Conservation (phyloP, 30 jellyfish, hydroid and myxozoan species). For the Aurelia sp. region DNA sequence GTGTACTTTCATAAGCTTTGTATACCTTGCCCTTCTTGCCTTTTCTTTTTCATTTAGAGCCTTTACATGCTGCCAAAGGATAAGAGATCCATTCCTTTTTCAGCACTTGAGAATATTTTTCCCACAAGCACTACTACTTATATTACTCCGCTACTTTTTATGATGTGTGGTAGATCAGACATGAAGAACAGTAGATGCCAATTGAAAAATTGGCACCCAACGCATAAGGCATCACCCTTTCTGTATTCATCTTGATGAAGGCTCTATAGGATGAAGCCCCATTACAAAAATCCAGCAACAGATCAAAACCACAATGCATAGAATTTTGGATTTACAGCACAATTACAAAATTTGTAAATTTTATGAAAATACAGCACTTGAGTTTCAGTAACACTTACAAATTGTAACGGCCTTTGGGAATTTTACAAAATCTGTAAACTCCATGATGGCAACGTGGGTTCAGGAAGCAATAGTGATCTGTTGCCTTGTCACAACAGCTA, state of each 20-base stretch:
- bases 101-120: not conserved
- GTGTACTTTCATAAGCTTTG: not conserved
- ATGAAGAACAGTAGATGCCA: slow-evolving; percentile 3
- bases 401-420: no score
- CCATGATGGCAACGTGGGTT: no score
- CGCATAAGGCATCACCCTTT: not conserved
- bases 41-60: not conserved
- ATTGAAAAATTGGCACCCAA: not conserved
- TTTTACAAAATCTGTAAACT: no score
- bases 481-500: no score
- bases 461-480: no score
- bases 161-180: no score
- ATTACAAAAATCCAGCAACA: not conserved
- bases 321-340: no score
- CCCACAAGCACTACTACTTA: not conserved
- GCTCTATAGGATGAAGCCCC: slow-evolving; percentile 16
- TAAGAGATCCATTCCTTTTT: not conserved
- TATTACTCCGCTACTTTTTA: slow-evolving; percentile 5
- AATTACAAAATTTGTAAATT: no score
- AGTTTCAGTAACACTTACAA: no score
- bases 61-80: not conserved
- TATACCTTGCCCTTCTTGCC: not conserved
- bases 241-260: not conserved
- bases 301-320: slow-evolving; percentile 16
- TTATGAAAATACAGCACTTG: no score